phyloP scores from a whole-genome alignment of 2,888 invertebrate genomes.

The Rapana venosa region DNA sequence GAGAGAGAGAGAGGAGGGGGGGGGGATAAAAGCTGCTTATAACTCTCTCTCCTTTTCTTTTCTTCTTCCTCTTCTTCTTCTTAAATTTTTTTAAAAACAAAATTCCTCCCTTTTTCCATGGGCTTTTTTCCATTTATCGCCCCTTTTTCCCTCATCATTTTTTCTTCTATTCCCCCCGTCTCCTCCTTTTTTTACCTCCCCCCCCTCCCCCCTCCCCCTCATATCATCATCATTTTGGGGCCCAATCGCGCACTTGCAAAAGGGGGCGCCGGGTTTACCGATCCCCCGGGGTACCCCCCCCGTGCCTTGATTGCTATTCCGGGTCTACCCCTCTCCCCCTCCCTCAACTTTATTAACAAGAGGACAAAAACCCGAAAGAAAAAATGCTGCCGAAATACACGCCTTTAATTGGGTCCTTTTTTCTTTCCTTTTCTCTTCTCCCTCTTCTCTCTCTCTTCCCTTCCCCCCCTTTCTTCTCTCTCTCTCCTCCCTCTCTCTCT shows the following conservation, averaged over 20 bases:
- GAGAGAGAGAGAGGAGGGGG: too few relatives aligned
- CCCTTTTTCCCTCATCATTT: background rate
- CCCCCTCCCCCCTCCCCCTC: background rate
- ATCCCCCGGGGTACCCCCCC: too few relatives aligned
- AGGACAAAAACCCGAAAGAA: background rate
- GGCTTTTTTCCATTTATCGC: background rate
- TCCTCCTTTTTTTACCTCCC: background rate
- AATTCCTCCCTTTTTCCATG: too few relatives aligned
- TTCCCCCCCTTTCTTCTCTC: background rate
- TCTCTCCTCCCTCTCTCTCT: background rate
- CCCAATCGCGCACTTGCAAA: too few relatives aligned
- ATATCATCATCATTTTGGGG: background rate
- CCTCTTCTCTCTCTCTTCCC: background rate
- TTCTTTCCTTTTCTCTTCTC: background rate
- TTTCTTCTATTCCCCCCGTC: background rate
- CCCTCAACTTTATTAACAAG: too few relatives aligned
- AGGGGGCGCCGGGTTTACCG: too few relatives aligned
- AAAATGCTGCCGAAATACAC: background rate
- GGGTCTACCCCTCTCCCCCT: background rate
- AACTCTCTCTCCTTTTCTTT: background rate
- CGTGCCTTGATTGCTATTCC: background rate
- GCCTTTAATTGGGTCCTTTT: background rate
- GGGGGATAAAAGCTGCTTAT: too few relatives aligned
- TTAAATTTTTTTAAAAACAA: background rate
- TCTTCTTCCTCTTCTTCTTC: background rate